Evolutionary conservation across 2,888 invertebrate species (phyloP).

Genomic region (Chrysina gloriosa): DNA sequence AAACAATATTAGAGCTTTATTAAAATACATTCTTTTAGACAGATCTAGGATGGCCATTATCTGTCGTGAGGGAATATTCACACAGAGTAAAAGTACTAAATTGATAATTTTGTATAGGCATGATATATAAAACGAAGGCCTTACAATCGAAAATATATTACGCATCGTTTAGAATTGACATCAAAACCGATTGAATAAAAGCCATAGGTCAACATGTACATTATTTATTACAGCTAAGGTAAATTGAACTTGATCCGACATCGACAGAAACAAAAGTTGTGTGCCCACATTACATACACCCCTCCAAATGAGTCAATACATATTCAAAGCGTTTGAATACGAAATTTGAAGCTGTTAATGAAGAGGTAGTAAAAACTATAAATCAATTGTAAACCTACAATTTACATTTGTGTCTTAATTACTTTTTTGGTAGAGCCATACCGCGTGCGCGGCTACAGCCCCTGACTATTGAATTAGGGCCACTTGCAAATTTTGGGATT

Average conservation of each 20-base stretch:
- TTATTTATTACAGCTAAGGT: slow-evolving; percentile 3
- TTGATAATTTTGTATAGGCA: too few relatives aligned
- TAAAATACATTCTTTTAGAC: background rate
- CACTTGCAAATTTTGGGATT: too few relatives aligned
- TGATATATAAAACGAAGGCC: too few relatives aligned
- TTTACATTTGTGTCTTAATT: slow-evolving; percentile 25
- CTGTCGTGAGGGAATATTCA: too few relatives aligned
- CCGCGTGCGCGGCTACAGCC: too few relatives aligned
- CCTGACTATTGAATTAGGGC: too few relatives aligned
- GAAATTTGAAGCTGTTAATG: slow-evolving; percentile 3
- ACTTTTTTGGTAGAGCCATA: slow-evolving; percentile 11
- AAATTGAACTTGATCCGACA: slow-evolving; percentile 5
- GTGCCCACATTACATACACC: background rate
- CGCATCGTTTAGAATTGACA: background rate
- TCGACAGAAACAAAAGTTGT: background rate
- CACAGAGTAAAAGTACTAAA: too few relatives aligned
- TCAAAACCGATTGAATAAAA: slow-evolving; percentile 9
- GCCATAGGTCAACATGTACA: slow-evolving; percentile 10
- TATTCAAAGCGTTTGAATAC: background rate
- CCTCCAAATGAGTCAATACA: background rate
- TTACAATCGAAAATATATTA: background rate
- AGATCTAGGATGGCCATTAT: too few relatives aligned
- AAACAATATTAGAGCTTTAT: background rate
- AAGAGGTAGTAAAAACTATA: slow-evolving; percentile 24
- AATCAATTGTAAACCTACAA: slow-evolving; percentile 21